Percentiles rank a stretch among this genome's conserved stretches.
phyloP scores from a whole-genome alignment of 2,113 vertebrate species.

The Lagenorhynchus albirostris region DNA sequence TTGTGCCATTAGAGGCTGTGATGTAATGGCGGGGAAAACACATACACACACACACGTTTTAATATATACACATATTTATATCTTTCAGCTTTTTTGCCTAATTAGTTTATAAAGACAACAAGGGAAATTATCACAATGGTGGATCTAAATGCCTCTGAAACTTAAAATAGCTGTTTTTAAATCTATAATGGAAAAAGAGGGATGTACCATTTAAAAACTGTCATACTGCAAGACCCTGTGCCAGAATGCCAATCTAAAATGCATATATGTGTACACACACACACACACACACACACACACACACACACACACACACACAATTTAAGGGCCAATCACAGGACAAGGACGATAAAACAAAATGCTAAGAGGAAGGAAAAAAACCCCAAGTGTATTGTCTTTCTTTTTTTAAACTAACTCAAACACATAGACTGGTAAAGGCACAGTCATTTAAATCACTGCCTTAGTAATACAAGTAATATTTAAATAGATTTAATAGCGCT shows the following conservation, averaged over 20 bases:
- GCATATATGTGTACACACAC: neutral
- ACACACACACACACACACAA: neutral
- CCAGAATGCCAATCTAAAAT: conserved; percentile 52
- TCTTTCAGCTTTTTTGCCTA: neutral
- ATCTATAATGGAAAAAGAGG: conserved; percentile 23
- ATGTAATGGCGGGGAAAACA: neutral
- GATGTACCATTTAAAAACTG: neutral
- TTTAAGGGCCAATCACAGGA: conserved; percentile 61
- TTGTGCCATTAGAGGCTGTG: neutral
- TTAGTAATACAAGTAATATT: conserved; percentile 89
- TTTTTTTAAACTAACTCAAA: conserved; percentile 66
- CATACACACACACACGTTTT: neutral
- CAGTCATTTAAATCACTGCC: conserved; percentile 84
- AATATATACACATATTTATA: neutral
- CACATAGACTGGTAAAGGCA: conserved; percentile 77
- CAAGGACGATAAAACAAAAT: conserved; percentile 78
- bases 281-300: neutral
- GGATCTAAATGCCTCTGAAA: conserved; percentile 38
- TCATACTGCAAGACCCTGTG: conserved; percentile 26
- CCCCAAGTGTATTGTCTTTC: conserved; percentile 48
- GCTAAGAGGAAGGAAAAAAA: conserved; percentile 38
- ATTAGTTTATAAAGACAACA: conserved; percentile 46
- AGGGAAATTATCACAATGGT: neutral
- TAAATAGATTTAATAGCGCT: conserved; percentile 89
- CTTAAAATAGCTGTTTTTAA: conserved; percentile 26